Percentiles rank a stretch among this genome's conserved stretches.
Conservation (phyloP, 2,113 vertebrate species). For the Uropsilus gracilis region DNA sequence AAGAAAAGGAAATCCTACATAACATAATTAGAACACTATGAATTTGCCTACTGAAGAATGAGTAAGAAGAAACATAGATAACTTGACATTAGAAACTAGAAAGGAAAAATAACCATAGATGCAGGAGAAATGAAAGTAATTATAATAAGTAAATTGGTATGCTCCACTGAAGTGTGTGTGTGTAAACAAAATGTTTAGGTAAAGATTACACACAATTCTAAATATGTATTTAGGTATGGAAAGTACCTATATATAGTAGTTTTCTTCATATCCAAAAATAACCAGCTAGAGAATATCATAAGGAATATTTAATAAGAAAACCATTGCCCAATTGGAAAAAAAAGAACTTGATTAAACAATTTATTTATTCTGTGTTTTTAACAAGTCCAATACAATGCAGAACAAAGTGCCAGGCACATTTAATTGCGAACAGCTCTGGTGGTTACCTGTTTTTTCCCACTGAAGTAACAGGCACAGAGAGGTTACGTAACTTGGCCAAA, state of each 20-base stretch:
- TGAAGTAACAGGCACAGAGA: conserved; percentile 11
- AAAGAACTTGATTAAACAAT: not conserved
- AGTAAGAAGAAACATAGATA: not conserved
- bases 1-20: not conserved
- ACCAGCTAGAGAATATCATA: not conserved
- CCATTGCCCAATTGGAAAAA: not conserved
- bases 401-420: not conserved
- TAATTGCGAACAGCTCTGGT: not conserved
- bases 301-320: not conserved
- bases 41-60: not conserved
- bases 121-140: conserved; percentile 37
- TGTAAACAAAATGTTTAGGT: not conserved
- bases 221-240: not conserved
- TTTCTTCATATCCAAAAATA: conserved; percentile 37
- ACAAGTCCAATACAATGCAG: not conserved
- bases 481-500: not conserved
- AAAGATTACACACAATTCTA: not conserved
- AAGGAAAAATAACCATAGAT: not conserved
- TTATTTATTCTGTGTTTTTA: not conserved
- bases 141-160: not conserved
- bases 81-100: not conserved
- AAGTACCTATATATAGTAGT: not conserved
- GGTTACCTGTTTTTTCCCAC: not conserved
- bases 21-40: not conserved
- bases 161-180: not conserved